These are phyloP conservation scores for Chymomyza procnemis DNA, from an alignment of 2,888 invertebrate genomes.

Conservation along the genomic window DNA sequence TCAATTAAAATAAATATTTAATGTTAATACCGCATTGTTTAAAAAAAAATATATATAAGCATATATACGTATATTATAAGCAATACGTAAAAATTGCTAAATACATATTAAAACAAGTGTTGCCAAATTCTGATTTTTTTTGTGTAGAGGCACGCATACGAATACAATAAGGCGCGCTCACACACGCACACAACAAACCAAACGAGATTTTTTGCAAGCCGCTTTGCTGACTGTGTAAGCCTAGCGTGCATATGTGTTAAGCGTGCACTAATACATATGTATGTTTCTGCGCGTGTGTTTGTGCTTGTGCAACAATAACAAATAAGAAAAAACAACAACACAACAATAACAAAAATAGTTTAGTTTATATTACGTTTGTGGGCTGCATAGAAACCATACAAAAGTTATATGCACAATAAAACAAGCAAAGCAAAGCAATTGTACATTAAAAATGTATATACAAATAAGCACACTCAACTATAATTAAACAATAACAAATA, in stretches of 20 bases:
- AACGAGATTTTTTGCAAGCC: slow-evolving; percentile 59
- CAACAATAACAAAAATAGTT: slow-evolving; percentile 9
- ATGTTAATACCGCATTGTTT: not conserved
- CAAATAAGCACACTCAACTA: slow-evolving; percentile 22
- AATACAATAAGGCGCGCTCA: too few relatives aligned
- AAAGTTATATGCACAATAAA: slow-evolving; percentile 23
- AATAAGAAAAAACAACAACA: slow-evolving; percentile 23
- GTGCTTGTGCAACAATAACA: slow-evolving; percentile 58
- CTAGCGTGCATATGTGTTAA: not conserved
- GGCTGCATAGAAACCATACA: slow-evolving; percentile 5
- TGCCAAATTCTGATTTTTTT: slow-evolving; percentile 32
- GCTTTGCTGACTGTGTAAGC: slow-evolving; percentile 27
- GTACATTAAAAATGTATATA: not conserved
- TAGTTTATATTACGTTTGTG: not conserved
- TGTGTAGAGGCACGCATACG: slow-evolving; percentile 28
- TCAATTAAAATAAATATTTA: slow-evolving; percentile 1
- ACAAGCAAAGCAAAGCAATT: not conserved
- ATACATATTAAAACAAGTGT: not conserved
- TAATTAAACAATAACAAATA: slow-evolving; percentile 29
- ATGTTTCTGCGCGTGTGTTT: slow-evolving; percentile 14
- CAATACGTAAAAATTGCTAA: not conserved
- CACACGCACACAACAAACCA: slow-evolving; percentile 18
- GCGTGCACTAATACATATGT: not conserved
- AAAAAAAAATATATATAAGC: not conserved
- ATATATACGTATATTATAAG: not conserved